A percentile compares a stretch with the other conserved stretches of the same genome.
phyloP scores from a whole-genome alignment of 2,113 vertebrate genomes.

The Crotalus viridis region DNA sequence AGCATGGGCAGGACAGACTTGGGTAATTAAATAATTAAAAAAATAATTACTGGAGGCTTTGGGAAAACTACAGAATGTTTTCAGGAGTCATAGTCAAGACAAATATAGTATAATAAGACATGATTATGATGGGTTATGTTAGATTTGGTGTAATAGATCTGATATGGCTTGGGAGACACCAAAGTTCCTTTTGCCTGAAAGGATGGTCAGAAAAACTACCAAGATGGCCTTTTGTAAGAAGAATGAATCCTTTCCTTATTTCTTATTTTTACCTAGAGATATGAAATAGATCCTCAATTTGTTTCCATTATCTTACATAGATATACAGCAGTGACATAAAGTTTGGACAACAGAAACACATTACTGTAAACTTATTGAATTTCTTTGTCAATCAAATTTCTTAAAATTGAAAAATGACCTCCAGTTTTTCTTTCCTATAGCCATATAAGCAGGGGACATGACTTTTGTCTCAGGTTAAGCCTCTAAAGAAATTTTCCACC shows the following conservation, averaged over 20 bases:
- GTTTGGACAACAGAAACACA: neutral
- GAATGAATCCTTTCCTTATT: neutral
- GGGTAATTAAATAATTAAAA: neutral
- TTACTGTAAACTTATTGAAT: neutral
- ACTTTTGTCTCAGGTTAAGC: neutral
- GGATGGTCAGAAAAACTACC: neutral
- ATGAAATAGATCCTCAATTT: neutral
- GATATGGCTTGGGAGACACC: neutral
- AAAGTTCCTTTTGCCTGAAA: neutral
- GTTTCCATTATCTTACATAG: neutral
- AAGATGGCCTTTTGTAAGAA: neutral
- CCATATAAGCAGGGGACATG: neutral
- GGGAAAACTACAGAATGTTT: neutral
- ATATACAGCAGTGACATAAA: rapidly evolving
- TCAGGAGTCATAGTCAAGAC: neutral
- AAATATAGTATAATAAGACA: neutral
- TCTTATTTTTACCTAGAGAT: neutral
- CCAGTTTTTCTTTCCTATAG: neutral
- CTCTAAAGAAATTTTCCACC: neutral
- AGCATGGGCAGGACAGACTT: neutral
- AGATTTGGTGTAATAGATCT: neutral
- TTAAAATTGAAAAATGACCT: neutral
- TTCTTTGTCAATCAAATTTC: neutral
- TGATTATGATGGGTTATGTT: neutral
- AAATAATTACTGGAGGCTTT: neutral